These are phyloP conservation scores for Psephotus haematonotus DNA, from an alignment of 2,113 vertebrate genomes.

Conservation along the genomic window DNA sequence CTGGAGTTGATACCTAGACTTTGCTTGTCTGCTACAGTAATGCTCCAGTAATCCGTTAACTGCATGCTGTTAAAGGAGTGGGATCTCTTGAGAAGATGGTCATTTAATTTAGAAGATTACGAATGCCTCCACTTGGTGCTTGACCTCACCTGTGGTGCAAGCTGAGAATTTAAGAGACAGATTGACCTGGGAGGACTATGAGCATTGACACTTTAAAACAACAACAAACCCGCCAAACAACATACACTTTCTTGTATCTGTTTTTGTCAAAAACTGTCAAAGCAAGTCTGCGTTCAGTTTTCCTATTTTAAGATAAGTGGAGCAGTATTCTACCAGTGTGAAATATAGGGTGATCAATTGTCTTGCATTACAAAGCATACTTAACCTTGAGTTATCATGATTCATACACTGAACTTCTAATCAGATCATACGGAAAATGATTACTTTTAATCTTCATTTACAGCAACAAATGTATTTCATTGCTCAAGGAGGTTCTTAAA, in stretches of 20 bases:
- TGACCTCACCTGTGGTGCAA: background rate
- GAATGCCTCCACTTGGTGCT: background rate
- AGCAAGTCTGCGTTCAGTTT: background rate
- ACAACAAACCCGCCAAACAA: background rate
- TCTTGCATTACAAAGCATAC: background rate
- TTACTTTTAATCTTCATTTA: background rate
- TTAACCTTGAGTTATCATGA: background rate
- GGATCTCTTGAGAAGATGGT: background rate
- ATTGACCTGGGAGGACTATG: background rate
- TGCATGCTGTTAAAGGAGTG: background rate
- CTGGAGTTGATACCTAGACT: background rate
- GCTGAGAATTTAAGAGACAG: background rate
- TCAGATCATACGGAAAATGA: background rate
- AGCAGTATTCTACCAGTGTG: background rate
- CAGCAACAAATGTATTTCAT: background rate
- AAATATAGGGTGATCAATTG: background rate
- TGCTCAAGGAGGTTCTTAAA: background rate
- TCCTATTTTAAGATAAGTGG: background rate
- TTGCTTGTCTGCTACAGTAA: background rate
- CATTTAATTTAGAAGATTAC: background rate
- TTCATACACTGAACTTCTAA: background rate
- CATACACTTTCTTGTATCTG: background rate
- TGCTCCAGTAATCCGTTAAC: background rate
- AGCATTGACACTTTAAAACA: background rate
- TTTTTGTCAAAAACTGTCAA: background rate